These are phyloP conservation scores for Thyatira batis DNA, from an alignment of 2,888 invertebrate genomes.

Conservation along the genomic window DNA sequence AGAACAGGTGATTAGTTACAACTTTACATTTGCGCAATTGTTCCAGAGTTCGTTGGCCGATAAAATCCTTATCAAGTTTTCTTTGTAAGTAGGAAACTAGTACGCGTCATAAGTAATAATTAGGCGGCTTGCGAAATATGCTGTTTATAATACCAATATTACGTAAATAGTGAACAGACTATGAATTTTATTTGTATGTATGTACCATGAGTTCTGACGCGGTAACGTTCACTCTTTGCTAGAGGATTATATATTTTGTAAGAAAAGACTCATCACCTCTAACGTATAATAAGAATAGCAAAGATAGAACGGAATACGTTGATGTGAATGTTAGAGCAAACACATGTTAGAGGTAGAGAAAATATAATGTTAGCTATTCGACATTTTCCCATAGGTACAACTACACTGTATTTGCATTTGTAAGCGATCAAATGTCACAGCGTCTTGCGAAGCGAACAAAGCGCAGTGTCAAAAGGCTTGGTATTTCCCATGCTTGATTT, in stretches of 20 bases:
- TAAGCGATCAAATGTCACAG: conserved; percentile 50
- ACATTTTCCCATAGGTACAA: conserved; percentile 12
- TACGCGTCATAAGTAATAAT: conserved; percentile 59
- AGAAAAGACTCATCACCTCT: too few species aligned
- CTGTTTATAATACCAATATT: conserved; percentile 12
- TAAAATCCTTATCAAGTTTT: conserved; percentile 70
- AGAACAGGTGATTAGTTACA: conserved; percentile 5
- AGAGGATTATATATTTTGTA: too few species aligned
- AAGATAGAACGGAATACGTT: too few species aligned
- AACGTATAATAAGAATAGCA: too few species aligned
- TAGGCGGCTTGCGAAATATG: conserved; percentile 44
- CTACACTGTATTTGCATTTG: conserved; percentile 30
- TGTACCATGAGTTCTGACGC: too few species aligned
- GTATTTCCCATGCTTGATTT: conserved; percentile 60
- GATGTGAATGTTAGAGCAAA: too few species aligned
- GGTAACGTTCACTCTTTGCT: too few species aligned
- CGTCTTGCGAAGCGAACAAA: conserved; percentile 39
- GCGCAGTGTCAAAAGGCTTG: conserved; percentile 34
- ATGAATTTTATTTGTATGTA: too few species aligned
- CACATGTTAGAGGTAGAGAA: too few species aligned
- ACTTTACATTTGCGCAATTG: conserved; percentile 49
- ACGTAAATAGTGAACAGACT: background rate
- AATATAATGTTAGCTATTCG: background rate
- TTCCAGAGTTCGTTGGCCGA: conserved; percentile 66
- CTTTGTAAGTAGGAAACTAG: conserved; percentile 59